phyloP scores from a whole-genome alignment of 2,888 invertebrate species.

The Aphelenchoides bicaudatus region DNA sequence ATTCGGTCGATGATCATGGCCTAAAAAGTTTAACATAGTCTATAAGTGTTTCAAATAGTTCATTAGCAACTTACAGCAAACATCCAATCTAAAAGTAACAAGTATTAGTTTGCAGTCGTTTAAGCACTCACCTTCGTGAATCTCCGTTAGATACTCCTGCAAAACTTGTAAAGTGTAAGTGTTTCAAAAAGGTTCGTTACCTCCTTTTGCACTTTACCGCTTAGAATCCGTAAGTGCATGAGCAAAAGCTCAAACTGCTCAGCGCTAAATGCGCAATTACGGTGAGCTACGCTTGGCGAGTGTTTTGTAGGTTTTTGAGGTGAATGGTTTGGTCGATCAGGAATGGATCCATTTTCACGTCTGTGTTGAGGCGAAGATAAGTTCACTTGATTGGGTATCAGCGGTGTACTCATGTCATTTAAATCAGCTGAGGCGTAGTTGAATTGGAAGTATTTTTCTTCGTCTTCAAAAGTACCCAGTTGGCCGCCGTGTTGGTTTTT shows the following conservation, averaged over 20 bases:
- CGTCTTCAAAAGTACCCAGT: slow-evolving; percentile 8
- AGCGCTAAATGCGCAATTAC: slow-evolving; percentile 16
- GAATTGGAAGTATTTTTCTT: slow-evolving; percentile 16
- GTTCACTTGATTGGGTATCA: neutral
- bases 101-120: too few relatives aligned
- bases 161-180: slow-evolving; percentile 15
- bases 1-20: slow-evolving; percentile 55
- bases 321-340: slow-evolving; percentile 3
- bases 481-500: too few relatives aligned
- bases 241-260: slow-evolving; percentile 33
- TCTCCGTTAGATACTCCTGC: slow-evolving; percentile 50
- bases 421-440: neutral
- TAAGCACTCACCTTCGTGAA: too few relatives aligned
- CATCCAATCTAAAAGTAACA: too few relatives aligned
- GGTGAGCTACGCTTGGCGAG: neutral
- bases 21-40: too few relatives aligned
- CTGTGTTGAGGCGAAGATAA: slow-evolving; percentile 1
- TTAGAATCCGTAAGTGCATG: slow-evolving; percentile 38
- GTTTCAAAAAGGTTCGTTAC: slow-evolving; percentile 25
- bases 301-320: neutral
- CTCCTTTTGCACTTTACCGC: slow-evolving; percentile 54
- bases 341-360: neutral
- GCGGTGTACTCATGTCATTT: slow-evolving; percentile 4
- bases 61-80: too few relatives aligned
- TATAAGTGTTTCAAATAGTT: too few relatives aligned